Base-by-base conservation (phyloP, 2,113 vertebrate species). In the Nothoprocta perdicaria region DNA sequence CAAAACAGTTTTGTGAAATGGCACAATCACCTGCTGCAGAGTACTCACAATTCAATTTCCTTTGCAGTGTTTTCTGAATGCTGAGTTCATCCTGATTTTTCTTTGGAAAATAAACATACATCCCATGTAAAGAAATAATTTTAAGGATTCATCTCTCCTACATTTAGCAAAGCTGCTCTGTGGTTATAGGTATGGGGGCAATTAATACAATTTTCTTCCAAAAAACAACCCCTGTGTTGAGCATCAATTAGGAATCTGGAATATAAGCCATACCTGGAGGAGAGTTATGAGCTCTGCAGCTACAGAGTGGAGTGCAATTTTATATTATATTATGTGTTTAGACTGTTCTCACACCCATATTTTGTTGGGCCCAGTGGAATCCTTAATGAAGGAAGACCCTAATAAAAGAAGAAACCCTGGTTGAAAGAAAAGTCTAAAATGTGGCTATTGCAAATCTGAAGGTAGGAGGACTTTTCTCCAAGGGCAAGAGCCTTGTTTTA, bases 281-380 rank as follows among this genome's bases (percentile, higher is more conserved):
- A 31, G 27, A 15, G 53, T 31, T 57, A 9, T 17, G 53, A 55
- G 15, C 29, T 31, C 53, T 31, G 15, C 53, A 31, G 17, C 53
- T 57, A 17, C 5, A 31, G 53, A 29, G 14, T 29, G 14, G 35
- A 38, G 35, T 38, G 38, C 26, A 43, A 0, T 52, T 58, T 12
- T 21, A 4, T 31, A 9, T 69, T 53, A 4, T 35, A 10, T 65
- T 31, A 40, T 0, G 0, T 50, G 23, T 12, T 23, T 27, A 40
- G 23, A 57, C 26, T 0, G 0, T 67, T 53, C 26, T 45, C 57
- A n/a, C 23, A 19, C 17, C 8, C 13, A 4, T 8, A 12, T 35
- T 67, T 27, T 73, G 46, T 15, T 16, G 6, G 41, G 63, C 23
- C 48, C 15, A 43, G 10, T 76, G 12, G 4, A 67, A 43, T 10